Percentiles rank a stretch among this genome's conserved stretches.
Evolutionary conservation across 53 echinoderm and acorn worm species (phyloP).

Genomic region (Arbacia lixula): DNA sequence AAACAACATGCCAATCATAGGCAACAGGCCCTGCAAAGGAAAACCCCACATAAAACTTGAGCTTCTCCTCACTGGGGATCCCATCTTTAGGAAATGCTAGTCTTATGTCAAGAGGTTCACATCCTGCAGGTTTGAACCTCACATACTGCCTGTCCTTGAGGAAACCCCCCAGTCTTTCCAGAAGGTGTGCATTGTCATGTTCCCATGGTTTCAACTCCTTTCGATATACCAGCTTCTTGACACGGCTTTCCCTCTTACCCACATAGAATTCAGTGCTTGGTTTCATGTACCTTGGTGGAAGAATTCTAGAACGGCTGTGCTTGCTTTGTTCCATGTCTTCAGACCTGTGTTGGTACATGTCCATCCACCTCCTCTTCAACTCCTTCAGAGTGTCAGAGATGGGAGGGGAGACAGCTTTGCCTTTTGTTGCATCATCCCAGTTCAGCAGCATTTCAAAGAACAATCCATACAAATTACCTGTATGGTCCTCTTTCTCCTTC

Average conservation of each 20-base stretch:
- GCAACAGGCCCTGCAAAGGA: conserved; percentile 43
- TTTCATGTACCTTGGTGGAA: not conserved
- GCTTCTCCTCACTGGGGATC: conserved; percentile 38
- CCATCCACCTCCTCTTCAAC: not conserved
- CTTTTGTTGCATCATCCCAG: conserved; percentile 8
- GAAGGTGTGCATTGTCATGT: no score
- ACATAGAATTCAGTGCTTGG: conserved; percentile 42
- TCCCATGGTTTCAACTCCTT: conserved; percentile 4
- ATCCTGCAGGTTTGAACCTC: not conserved
- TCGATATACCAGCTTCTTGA: conserved; percentile 17
- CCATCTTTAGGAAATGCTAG: conserved; percentile 28
- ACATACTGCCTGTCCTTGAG: conserved; percentile 21
- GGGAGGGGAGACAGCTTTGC: not conserved
- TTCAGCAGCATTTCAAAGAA: conserved; percentile 61
- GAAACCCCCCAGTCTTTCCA: conserved; percentile 22
- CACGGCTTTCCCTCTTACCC: not conserved
- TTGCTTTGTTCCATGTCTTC: not conserved
- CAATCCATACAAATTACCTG: conserved; percentile 6
- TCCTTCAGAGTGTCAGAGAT: conserved; percentile 3
- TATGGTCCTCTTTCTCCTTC: conserved; percentile 26
- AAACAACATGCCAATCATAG: no score
- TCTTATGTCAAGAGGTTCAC: conserved; percentile 17
- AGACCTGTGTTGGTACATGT: not conserved
- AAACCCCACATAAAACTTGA: conserved; percentile 47
- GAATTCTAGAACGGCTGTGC: not conserved